A percentile compares a stretch with the other conserved stretches of the same genome.
Conservation (phyloP, 1,140 invertebrate species). For the Drosophila repleta region DNA sequence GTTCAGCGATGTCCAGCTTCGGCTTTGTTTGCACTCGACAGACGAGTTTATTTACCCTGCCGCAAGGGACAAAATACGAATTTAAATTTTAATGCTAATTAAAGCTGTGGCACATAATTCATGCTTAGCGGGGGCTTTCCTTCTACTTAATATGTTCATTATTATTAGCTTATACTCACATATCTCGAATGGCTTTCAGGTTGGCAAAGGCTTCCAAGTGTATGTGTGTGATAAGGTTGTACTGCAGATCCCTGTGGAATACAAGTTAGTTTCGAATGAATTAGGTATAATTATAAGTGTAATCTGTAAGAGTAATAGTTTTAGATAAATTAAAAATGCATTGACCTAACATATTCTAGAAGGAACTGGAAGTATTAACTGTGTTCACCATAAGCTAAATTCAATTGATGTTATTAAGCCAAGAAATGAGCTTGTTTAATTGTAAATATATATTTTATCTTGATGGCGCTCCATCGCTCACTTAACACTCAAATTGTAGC, state of each 20-base stretch:
- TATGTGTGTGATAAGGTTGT: conserved; percentile 78
- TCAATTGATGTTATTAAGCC: background rate
- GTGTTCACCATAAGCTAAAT: too few relatives aligned
- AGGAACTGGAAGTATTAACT: background rate
- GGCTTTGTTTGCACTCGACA: conserved; percentile 2
- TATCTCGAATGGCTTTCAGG: conserved; percentile 66
- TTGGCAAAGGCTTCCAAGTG: conserved; percentile 77
- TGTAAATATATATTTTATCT: background rate
- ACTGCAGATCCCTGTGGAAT: conserved; percentile 72
- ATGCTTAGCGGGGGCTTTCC: conserved; percentile 42
- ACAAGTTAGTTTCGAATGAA: background rate
- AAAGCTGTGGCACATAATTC: conserved; percentile 48
- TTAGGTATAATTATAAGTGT: background rate
- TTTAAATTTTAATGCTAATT: conserved; percentile 64
- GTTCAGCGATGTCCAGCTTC: conserved; percentile 12
- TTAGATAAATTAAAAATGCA: background rate
- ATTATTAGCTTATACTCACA: conserved; percentile 74
- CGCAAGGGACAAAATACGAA: conserved; percentile 26
- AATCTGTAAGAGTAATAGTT: background rate
- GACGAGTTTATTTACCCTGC: conserved; percentile 47
- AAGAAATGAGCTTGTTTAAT: background rate
- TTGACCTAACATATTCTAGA: too few relatives aligned
- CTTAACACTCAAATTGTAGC: background rate
- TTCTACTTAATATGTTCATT: background rate
- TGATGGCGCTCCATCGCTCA: background rate